phyloP scores from a whole-genome alignment of 2,113 vertebrate genomes.

The Acanthochromis polyacanthus region DNA sequence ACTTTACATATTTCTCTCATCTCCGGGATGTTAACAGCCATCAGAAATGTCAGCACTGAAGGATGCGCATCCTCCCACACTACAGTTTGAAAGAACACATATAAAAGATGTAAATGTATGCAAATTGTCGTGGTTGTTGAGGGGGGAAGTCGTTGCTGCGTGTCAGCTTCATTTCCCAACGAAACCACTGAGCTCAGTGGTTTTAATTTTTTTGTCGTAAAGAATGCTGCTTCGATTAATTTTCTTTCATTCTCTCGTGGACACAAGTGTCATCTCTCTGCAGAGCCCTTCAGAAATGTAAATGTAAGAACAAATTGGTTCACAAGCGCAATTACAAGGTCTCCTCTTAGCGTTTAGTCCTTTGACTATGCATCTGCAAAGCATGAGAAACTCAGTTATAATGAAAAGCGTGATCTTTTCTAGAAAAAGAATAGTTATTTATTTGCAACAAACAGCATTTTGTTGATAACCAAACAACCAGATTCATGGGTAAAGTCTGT shows the following conservation, averaged over 20 bases:
- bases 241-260: slow-evolving; percentile 4
- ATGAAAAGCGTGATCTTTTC: background rate
- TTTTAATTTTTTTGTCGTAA: background rate
- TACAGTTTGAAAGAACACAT: slow-evolving; percentile 14
- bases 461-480: slow-evolving; percentile 49
- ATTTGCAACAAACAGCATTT: slow-evolving; percentile 60
- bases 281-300: background rate
- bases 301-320: background rate
- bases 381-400: background rate
- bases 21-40: slow-evolving; percentile 28
- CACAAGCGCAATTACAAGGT: background rate
- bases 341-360: background rate
- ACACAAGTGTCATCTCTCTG: background rate
- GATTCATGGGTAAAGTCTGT: slow-evolving; percentile 28
- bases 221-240: background rate
- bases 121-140: slow-evolving; percentile 37
- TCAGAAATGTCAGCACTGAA: slow-evolving; percentile 35
- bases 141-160: slow-evolving; percentile 9
- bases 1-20: slow-evolving; percentile 41
- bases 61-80: slow-evolving; percentile 54
- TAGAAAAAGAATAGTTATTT: slow-evolving; percentile 35
- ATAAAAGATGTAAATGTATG: slow-evolving; percentile 55
- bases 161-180: slow-evolving; percentile 34
- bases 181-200: slow-evolving; percentile 18
- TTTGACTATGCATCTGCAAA: background rate